Conservation (phyloP, 2,113 vertebrate species). For the Apodemus speciosus region DNA sequence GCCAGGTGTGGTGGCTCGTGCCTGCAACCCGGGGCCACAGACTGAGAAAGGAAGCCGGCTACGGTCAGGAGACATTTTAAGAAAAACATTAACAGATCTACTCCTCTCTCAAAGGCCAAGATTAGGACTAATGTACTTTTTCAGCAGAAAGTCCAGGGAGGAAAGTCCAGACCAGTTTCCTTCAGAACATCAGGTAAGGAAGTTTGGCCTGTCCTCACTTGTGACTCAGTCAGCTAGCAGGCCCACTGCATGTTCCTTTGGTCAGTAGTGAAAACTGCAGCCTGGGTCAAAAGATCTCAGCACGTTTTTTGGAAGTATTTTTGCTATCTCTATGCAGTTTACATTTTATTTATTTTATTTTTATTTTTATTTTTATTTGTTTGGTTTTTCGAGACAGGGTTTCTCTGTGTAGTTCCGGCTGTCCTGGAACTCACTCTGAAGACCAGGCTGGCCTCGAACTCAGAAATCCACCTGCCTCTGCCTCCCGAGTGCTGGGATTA, state of each 20-base stretch:
- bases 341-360: not conserved
- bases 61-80: slow-evolving; percentile 41
- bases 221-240: not conserved
- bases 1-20: not conserved
- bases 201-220: not conserved
- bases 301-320: slow-evolving; percentile 36
- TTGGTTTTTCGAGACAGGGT: too few relatives aligned
- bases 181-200: not conserved
- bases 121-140: not conserved
- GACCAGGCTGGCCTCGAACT: too few relatives aligned
- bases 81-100: slow-evolving; percentile 42
- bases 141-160: slow-evolving; percentile 22
- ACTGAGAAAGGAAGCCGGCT: not conserved
- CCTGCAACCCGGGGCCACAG: not conserved
- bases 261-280: slow-evolving; percentile 1
- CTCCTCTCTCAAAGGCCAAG: not conserved
- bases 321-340: not conserved
- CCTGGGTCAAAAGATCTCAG: slow-evolving; percentile 16
- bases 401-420: too few relatives aligned
- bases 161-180: not conserved
- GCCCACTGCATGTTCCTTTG: not conserved
- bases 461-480: too few relatives aligned
- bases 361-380: too few relatives aligned
- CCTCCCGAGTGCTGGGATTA: too few relatives aligned
- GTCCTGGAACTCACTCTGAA: too few relatives aligned